Evolutionary conservation across 2,113 vertebrate species (phyloP).

Genomic region (Leucopsar rothschildi): DNA sequence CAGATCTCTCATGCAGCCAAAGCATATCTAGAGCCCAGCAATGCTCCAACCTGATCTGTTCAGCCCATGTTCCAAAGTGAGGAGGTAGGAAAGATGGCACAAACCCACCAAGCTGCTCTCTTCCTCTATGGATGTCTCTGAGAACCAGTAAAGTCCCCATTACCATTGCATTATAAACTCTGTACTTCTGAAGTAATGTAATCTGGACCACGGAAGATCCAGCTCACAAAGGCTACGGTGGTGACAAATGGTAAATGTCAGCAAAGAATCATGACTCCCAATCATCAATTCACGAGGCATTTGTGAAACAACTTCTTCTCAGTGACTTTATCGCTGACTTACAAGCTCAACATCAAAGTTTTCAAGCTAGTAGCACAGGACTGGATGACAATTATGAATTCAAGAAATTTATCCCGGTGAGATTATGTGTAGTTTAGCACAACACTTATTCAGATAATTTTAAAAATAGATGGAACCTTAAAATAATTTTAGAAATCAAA

Average conservation of each 20-base stretch:
- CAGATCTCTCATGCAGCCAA: background rate
- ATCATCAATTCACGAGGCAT: background rate
- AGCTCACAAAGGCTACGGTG: background rate
- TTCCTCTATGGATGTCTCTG: background rate
- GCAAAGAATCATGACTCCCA: background rate
- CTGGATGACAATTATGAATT: background rate
- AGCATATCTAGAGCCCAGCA: background rate
- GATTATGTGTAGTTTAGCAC: background rate
- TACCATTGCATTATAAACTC: background rate
- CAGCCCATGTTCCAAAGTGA: rapidly evolving
- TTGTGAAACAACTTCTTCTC: background rate
- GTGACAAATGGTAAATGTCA: background rate
- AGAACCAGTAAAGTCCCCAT: background rate
- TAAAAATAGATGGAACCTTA: background rate
- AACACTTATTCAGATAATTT: background rate
- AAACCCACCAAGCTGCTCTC: background rate
- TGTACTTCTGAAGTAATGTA: background rate
- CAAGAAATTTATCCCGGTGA: background rate
- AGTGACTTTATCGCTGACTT: background rate
- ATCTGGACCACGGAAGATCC: background rate
- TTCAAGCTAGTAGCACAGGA: background rate
- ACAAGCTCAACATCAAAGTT: background rate
- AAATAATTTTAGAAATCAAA: background rate
- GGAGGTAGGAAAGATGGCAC: background rate
- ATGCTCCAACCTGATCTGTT: background rate